Conservation (phyloP, 2,113 vertebrate genomes). For the Austrofundulus limnaeus region DNA sequence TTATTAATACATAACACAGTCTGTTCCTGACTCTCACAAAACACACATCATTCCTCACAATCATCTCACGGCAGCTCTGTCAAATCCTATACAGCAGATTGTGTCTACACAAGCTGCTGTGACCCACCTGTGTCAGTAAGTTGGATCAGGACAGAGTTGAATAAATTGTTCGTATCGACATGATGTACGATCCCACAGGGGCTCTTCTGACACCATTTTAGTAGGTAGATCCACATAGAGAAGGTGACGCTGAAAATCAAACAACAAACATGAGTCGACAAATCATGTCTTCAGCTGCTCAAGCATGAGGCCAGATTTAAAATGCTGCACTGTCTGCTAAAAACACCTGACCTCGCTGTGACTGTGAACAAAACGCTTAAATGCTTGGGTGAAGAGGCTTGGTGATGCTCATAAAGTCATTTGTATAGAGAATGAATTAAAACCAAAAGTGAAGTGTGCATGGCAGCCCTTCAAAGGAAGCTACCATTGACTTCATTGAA, state of each 20-base stretch:
- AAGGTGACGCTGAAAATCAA: constrained; percentile 81
- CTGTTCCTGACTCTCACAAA: constrained; percentile 36
- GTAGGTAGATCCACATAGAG: constrained; percentile 91
- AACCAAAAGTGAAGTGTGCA: constrained; percentile 41
- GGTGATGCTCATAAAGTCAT: constrained; percentile 44
- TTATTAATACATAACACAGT: constrained; percentile 54
- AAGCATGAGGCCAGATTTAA: constrained; percentile 33
- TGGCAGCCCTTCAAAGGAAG: constrained; percentile 31
- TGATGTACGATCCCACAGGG: constrained; percentile 89
- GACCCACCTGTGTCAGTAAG: constrained; percentile 87
- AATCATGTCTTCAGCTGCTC: constrained; percentile 22
- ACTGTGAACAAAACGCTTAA: constrained; percentile 58
- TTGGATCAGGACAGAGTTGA: constrained; percentile 83
- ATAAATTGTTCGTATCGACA: constrained; percentile 78
- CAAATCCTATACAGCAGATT: constrained; percentile 14
- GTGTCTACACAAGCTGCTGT: constrained; percentile 19
- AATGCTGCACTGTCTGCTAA: constrained; percentile 32
- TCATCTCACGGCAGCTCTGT: constrained; percentile 13
- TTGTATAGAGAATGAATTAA: constrained; percentile 46
- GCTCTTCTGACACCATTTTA: constrained; percentile 79
- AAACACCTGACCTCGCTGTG: constrained; percentile 44
- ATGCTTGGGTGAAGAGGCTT: constrained; percentile 49
- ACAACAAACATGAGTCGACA: constrained; percentile 32
- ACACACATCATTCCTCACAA: constrained; percentile 52
- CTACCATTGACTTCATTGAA: constrained; percentile 17